These are phyloP conservation scores for Lateolabrax maculatus DNA, from an alignment of 2,797 vertebrate genomes.

Conservation along the genomic window DNA sequence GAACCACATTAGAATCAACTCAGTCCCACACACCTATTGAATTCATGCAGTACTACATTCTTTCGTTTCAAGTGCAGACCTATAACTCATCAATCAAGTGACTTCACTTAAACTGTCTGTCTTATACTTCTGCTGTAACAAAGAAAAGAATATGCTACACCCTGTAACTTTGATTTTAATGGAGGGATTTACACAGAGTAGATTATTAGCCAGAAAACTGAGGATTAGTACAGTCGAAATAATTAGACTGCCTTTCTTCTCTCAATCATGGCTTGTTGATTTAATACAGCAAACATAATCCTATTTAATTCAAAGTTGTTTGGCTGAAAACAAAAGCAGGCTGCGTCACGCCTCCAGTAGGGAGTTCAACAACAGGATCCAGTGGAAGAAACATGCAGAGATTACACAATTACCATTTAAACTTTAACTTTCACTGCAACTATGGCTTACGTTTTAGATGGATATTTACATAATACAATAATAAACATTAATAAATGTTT, in stretches of 20 bases:
- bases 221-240: conserved; percentile 49
- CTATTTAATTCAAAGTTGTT: conserved; percentile 38
- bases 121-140: background rate
- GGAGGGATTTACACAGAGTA: conserved; percentile 9
- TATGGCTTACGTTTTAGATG: background rate
- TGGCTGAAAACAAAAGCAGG: conserved; percentile 36
- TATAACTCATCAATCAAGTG: background rate
- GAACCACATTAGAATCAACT: background rate
- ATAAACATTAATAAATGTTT: conserved; percentile 25
- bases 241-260: conserved; percentile 38
- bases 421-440: background rate
- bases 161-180: conserved; percentile 4
- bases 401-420: background rate
- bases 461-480: no score
- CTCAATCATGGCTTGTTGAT: conserved; percentile 32
- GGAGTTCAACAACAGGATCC: background rate
- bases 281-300: conserved; percentile 40
- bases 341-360: background rate
- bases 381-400: background rate
- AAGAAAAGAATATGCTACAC: background rate
- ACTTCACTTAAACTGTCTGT: background rate
- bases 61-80: background rate
- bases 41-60: background rate
- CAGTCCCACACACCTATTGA: background rate
- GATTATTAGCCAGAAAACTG: conserved; percentile 33